These are phyloP conservation scores for Rattus rattus DNA, from an alignment of 2,113 vertebrate genomes.

Conservation along the genomic window DNA sequence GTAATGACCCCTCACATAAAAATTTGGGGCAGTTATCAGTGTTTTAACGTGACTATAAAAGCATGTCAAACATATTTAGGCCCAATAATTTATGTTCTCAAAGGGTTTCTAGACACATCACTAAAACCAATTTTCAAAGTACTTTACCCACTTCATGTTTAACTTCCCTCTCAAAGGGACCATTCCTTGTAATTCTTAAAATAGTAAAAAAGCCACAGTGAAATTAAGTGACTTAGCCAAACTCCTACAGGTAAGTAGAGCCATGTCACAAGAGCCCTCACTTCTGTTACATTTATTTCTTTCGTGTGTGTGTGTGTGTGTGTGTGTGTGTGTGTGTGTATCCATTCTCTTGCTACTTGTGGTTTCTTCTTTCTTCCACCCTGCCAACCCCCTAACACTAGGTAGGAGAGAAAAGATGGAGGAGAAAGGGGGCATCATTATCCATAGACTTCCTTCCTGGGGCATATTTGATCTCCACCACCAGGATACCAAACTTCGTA, in stretches of 20 bases:
- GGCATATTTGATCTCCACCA: no score
- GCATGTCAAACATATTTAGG: constrained; percentile 31
- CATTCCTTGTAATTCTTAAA: constrained; percentile 1
- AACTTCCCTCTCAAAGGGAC: not conserved
- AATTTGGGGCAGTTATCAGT: constrained; percentile 27
- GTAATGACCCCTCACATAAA: constrained; percentile 33
- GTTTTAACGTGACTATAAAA: constrained; percentile 62
- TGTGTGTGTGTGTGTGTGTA: not conserved
- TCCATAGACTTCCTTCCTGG: no score
- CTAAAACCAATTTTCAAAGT: constrained; percentile 36
- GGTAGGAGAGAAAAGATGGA: no score
- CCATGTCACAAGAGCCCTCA: not conserved
- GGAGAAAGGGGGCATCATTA: no score
- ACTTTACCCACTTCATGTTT: not conserved
- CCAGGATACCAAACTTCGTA: no score
- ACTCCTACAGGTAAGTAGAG: not conserved
- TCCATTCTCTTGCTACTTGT: no score
- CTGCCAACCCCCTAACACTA: no score
- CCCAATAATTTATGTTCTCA: not conserved
- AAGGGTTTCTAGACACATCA: not conserved
- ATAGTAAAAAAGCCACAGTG: not conserved
- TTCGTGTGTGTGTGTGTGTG: not conserved
- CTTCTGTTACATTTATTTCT: not conserved
- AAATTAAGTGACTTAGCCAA: not conserved
- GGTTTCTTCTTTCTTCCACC: no score